A percentile compares a stretch with the other conserved stretches of the same genome.
Conservation (phyloP, 2,113 vertebrate genomes). For the Platysternon megacephalum region DNA sequence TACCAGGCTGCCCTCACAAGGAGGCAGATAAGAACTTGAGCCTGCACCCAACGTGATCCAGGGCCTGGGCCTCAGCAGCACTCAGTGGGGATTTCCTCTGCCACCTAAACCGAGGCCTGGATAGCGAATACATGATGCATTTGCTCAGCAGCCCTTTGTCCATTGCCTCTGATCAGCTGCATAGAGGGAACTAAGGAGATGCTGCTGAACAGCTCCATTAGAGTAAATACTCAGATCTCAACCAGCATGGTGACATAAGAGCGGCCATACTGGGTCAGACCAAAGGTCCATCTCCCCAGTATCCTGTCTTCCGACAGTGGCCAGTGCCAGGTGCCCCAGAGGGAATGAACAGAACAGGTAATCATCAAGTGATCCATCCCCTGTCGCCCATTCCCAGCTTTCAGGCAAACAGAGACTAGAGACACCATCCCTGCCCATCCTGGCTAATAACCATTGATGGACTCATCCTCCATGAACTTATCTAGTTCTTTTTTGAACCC, state of each 20-base stretch:
- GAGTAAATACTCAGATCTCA: neutral
- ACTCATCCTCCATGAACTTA: too few species aligned
- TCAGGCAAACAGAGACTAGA: too few species aligned
- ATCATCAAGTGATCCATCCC: too few species aligned
- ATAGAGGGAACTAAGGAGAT: neutral
- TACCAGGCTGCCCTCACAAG: neutral
- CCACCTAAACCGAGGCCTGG: neutral
- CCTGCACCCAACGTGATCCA: neutral
- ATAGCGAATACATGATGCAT: fast-evolving
- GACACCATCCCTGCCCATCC: too few species aligned
- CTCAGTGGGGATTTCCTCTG: neutral
- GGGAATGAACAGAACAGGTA: too few species aligned
- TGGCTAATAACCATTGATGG: too few species aligned
- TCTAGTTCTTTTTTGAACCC: too few species aligned
- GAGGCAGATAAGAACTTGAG: neutral
- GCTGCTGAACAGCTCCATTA: fast-evolving
- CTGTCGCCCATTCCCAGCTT: too few species aligned
- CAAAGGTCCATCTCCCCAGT: too few species aligned
- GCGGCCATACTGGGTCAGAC: too few species aligned
- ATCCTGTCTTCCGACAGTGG: too few species aligned
- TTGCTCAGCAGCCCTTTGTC: neutral
- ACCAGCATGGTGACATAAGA: neutral
- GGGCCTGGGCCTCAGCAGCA: neutral
- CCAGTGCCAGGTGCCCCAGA: too few species aligned
- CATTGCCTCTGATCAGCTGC: neutral